Evolutionary conservation across 2,888 invertebrate genomes (phyloP).

Genomic region (Pycnomerus fuliginosus): DNA sequence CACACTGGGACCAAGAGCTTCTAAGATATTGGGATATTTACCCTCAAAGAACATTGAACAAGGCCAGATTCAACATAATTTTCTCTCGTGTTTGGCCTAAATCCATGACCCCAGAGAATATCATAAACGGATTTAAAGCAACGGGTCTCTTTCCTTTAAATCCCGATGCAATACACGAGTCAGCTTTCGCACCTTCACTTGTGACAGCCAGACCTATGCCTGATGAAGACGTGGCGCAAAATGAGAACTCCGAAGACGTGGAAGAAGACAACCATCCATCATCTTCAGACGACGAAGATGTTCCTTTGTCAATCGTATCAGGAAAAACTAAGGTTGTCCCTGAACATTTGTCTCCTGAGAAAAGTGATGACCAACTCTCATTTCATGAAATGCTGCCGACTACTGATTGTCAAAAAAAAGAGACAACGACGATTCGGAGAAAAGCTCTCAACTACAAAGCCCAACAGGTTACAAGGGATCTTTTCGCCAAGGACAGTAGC

Average conservation of each 20-base stretch:
- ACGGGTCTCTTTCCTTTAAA: slow-evolving; percentile 24
- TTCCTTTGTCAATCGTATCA: not conserved
- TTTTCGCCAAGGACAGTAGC: not conserved
- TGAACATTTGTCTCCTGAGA: not conserved
- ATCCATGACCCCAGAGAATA: slow-evolving; percentile 22
- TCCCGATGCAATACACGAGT: slow-evolving; percentile 20
- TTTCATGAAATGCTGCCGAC: not conserved
- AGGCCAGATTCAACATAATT: slow-evolving; percentile 36
- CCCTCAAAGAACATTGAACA: slow-evolving; percentile 33
- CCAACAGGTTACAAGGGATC: not conserved
- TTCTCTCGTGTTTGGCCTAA: slow-evolving; percentile 17
- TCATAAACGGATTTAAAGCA: slow-evolving; percentile 21
- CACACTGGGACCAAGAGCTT: slow-evolving; percentile 43
- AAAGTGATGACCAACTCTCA: not conserved
- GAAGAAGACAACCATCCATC: not conserved
- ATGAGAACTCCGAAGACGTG: not conserved
- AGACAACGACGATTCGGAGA: not conserved
- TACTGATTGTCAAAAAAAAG: not conserved
- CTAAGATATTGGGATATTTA: slow-evolving; percentile 35
- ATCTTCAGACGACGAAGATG: not conserved
- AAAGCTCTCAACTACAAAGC: not conserved
- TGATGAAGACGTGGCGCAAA: not conserved
- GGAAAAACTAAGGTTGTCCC: not conserved
- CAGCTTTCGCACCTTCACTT: slow-evolving; percentile 15
- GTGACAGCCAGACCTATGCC: not conserved